A percentile compares a stretch with the other conserved stretches of the same genome.
Evolutionary conservation across 1,140 invertebrate species (phyloP).

Genomic region (Drosophila teissieri): DNA sequence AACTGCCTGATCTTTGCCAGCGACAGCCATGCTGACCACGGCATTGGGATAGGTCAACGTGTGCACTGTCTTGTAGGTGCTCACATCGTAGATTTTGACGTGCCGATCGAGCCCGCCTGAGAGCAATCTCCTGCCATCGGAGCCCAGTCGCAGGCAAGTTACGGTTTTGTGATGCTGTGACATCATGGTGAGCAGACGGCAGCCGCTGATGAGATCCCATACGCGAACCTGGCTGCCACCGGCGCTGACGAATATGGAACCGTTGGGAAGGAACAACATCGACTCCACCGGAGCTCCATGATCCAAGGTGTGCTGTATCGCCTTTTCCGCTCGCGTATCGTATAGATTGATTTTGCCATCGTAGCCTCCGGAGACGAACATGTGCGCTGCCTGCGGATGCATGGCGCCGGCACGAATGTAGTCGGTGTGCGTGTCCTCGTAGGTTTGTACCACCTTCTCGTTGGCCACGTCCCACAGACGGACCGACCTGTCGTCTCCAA

Average conservation of each 20-base stretch:
- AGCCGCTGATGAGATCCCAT: conserved; percentile 96
- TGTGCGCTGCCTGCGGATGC: conserved; percentile 90
- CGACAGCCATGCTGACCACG: conserved; percentile 93
- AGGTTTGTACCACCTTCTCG: conserved; percentile 89
- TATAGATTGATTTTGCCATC: conserved; percentile 96
- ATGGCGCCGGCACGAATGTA: conserved; percentile 93
- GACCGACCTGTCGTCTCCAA: conserved; percentile 97
- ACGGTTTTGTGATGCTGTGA: conserved; percentile 97
- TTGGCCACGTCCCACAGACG: conserved; percentile 95
- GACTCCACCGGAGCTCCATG: conserved; percentile 96
- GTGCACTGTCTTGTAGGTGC: conserved; percentile 94
- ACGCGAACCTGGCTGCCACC: conserved; percentile 96
- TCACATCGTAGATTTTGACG: conserved; percentile 96
- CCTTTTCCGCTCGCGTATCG: conserved; percentile 91
- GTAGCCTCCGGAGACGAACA: conserved; percentile 95
- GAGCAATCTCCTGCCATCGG: conserved; percentile 92
- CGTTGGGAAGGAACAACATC: conserved; percentile 94
- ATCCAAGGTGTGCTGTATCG: conserved; percentile 90
- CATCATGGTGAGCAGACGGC: conserved; percentile 91
- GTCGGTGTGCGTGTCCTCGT: conserved; percentile 90
- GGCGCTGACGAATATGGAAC: conserved; percentile 95
- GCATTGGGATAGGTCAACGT: conserved; percentile 96
- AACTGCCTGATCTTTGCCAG: conserved; percentile 93
- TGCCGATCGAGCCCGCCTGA: conserved; percentile 96
- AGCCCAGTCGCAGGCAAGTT: conserved; percentile 92